Percentiles rank a stretch among this genome's conserved stretches.
phyloP scores from a whole-genome alignment of 2,888 invertebrate species.

The Frankliniella fusca region DNA sequence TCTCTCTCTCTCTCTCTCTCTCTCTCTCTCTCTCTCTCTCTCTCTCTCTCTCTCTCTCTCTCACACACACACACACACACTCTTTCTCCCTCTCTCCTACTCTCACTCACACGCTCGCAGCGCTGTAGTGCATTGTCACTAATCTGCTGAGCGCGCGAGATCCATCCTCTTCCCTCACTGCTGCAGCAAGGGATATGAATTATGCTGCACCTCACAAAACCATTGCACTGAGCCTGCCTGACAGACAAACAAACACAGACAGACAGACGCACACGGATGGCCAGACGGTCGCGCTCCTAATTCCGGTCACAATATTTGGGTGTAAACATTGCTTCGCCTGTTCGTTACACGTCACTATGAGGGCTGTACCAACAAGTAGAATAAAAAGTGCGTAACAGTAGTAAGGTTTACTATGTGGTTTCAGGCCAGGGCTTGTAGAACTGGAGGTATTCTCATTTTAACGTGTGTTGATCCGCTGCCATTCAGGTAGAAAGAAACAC shows the following conservation, averaged over 20 bases:
- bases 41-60: too few relatives aligned
- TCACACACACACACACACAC: background rate
- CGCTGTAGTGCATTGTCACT: constrained; percentile 12
- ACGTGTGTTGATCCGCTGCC: too few relatives aligned
- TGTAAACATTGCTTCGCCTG: constrained; percentile 1
- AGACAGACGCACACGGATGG: background rate
- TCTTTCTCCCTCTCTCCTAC: too few relatives aligned
- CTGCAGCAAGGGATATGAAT: background rate
- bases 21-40: too few relatives aligned
- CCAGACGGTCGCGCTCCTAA: background rate
- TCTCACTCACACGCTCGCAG: background rate
- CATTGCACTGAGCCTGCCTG: constrained; percentile 9
- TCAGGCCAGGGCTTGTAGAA: too few relatives aligned
- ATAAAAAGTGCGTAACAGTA: too few relatives aligned
- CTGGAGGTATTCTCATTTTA: too few relatives aligned
- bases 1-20: too few relatives aligned
- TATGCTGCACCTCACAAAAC: constrained; percentile 12
- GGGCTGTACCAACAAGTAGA: background rate
- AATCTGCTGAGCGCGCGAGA: constrained; percentile 19
- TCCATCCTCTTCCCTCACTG: background rate
- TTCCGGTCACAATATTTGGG: constrained; percentile 24
- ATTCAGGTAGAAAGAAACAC: too few relatives aligned
- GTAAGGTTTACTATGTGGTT: too few relatives aligned
- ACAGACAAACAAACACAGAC: constrained; percentile 13
- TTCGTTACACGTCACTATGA: background rate